These are phyloP conservation scores for Condylostylus longicornis DNA, from an alignment of 1,140 invertebrate species.

Conservation along the genomic window DNA sequence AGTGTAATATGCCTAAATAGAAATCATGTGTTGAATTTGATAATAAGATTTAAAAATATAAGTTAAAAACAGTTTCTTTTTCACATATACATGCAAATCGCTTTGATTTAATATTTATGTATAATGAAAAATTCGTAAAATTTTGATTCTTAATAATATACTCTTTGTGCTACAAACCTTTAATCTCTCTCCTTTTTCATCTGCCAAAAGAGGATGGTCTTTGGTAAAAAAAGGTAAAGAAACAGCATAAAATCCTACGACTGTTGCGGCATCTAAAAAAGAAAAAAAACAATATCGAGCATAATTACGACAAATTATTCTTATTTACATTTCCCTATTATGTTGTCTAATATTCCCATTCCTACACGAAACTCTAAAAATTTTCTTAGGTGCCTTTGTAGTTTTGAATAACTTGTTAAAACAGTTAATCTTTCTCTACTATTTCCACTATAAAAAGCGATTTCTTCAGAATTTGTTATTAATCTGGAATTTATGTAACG, in stretches of 20 bases:
- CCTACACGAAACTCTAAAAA: conserved; percentile 83
- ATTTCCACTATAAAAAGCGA: conserved; percentile 94
- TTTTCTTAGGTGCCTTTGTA: conserved; percentile 75
- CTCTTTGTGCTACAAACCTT: conserved; percentile 43
- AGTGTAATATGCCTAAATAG: conserved; percentile 68
- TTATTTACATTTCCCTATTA: conserved; percentile 86
- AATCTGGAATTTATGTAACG: conserved; percentile 90
- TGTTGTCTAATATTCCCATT: conserved; percentile 92
- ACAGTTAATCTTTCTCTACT: conserved; percentile 76
- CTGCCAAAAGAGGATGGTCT: conserved; percentile 46
- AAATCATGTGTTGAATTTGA: background rate
- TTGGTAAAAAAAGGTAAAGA: conserved; percentile 80
- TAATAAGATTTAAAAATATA: background rate
- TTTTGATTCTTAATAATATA: too few species aligned
- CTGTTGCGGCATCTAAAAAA: conserved; percentile 70
- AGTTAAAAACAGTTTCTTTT: background rate
- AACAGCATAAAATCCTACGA: conserved; percentile 89
- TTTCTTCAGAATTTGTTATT: conserved; percentile 94
- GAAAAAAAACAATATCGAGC: background rate
- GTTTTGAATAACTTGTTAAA: conserved; percentile 73
- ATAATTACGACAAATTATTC: background rate
- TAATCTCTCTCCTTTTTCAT: conserved; percentile 47
- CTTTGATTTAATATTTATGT: conserved; percentile 2
- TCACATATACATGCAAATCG: background rate
- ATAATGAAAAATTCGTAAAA: conserved; percentile 8